Evolutionary conservation across 1,140 invertebrate species (phyloP).

Genomic region (Dinothrombium tinctorium): DNA sequence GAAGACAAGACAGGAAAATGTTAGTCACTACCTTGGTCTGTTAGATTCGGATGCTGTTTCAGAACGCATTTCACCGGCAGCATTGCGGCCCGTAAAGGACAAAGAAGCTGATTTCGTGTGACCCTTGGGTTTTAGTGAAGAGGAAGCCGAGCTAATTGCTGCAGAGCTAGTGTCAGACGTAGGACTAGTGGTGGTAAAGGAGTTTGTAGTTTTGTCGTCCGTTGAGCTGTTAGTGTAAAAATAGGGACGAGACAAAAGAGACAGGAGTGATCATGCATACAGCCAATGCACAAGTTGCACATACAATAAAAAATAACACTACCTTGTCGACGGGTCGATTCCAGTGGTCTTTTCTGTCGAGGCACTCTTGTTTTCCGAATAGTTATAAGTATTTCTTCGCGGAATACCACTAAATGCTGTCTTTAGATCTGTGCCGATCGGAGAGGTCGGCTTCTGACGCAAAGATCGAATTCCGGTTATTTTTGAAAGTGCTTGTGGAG

Average conservation of each 20-base stretch:
- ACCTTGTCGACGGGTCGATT: constrained; percentile 9
- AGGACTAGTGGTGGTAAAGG: background rate
- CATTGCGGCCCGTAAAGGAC: constrained; percentile 37
- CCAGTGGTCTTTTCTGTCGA: constrained; percentile 44
- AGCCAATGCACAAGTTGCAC: background rate
- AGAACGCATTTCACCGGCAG: constrained; percentile 9
- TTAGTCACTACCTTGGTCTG: constrained; percentile 31
- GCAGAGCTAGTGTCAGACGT: background rate
- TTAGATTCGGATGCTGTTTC: constrained; percentile 28
- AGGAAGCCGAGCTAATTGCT: background rate
- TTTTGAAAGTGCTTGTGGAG: background rate
- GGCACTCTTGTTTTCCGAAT: constrained; percentile 33
- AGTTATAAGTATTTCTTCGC: constrained; percentile 17
- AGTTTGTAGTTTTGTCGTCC: background rate
- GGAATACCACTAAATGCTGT: constrained; percentile 15
- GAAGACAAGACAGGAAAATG: background rate
- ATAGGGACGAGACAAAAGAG: background rate
- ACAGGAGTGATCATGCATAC: background rate
- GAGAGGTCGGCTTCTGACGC: constrained; percentile 9
- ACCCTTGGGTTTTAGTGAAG: constrained; percentile 32
- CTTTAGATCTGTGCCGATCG: constrained; percentile 9
- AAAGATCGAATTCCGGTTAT: constrained; percentile 6
- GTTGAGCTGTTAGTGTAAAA: background rate
- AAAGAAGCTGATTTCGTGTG: constrained; percentile 86
- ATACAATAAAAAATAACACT: background rate